Evolutionary conservation across 2,113 vertebrate species (phyloP), one percentile per base, ranked within the genome.

Genomic region (Percopsis transmontana): DNA sequence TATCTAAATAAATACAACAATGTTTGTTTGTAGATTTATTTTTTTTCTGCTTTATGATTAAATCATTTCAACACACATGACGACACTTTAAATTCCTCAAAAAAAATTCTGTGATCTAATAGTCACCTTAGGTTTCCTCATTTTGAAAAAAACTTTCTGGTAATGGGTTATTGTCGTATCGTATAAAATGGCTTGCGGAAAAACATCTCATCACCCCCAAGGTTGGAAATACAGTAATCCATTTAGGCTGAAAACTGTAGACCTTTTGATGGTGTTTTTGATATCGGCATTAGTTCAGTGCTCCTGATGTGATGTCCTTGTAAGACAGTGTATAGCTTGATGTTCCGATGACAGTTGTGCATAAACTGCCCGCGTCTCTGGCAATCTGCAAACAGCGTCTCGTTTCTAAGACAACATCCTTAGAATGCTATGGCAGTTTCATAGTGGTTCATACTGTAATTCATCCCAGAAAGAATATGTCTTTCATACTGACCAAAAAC

Each of bases 221-320:
- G 42, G 42, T 44, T 44, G 3, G 27, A 33, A 4, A 33, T 33
- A n/a, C n/a, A n/a, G n/a, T n/a, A 44, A 15, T 12, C 69, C 15
- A 48, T 56, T 66, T 76, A 74, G 66, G 64, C 70, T 76, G 61
- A 71, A 65, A 70, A 55, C 77, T 58, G 54, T 64, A 59, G 69
- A 84, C 80, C 75, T 81, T 87, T 84, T 70, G 79, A 84, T 84
- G 79, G 81, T 76, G 87, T 87, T 79, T 76, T 76, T 67, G 77
- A 78, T 72, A 82, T 82, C 70, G 70, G 63, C 76, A 70, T 23
- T 14, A 21, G 51, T 72, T 62, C 60, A 59, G 68, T 57, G 62
- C 64, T 44, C 58, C 77, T 72, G 60, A 41, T 74, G 63, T 70
- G 88, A 87, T 85, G 74, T 84, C 80, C 85, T 85, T 83, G 84